phyloP scores from a whole-genome alignment of 1,140 invertebrate genomes.

The Formica selysi region DNA sequence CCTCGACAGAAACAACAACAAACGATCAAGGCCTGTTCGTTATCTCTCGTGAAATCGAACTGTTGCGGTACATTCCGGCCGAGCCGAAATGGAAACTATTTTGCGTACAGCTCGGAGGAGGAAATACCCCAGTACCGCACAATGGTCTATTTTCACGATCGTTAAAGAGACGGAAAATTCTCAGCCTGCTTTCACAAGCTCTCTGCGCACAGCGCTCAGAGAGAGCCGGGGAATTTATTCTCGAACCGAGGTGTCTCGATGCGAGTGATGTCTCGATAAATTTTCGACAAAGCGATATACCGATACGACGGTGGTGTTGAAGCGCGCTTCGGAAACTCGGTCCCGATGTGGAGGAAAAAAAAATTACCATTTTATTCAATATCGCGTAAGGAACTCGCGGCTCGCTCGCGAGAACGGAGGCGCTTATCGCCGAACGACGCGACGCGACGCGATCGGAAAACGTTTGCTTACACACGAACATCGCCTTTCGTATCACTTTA shows the following conservation, averaged over 20 bases:
- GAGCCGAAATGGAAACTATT: constrained; percentile 58
- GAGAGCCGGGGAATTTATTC: constrained; percentile 35
- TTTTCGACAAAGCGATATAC: constrained; percentile 38
- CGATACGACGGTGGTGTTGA: background rate
- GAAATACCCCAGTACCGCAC: constrained; percentile 16
- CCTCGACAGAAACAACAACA: constrained; percentile 45
- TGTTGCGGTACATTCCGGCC: constrained; percentile 43
- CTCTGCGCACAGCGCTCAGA: background rate
- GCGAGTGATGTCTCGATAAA: constrained; percentile 46
- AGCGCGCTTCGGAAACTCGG: background rate
- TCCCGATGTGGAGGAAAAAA: background rate
- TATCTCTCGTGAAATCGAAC: constrained; percentile 44
- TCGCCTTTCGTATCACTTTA: constrained; percentile 53
- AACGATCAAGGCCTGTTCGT: constrained; percentile 27
- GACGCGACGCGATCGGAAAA: constrained; percentile 46
- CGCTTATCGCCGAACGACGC: constrained; percentile 24
- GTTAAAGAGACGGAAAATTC: constrained; percentile 60
- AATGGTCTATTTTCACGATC: constrained; percentile 58
- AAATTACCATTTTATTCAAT: constrained; percentile 55
- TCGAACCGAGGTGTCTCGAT: background rate
- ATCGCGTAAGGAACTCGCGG: constrained; percentile 19
- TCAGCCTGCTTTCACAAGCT: background rate
- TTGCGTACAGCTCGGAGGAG: constrained; percentile 24
- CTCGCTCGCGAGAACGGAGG: background rate
- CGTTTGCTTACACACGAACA: constrained; percentile 50